Conservation (phyloP, 2,888 invertebrate species). For the Drosophila pullipes region DNA sequence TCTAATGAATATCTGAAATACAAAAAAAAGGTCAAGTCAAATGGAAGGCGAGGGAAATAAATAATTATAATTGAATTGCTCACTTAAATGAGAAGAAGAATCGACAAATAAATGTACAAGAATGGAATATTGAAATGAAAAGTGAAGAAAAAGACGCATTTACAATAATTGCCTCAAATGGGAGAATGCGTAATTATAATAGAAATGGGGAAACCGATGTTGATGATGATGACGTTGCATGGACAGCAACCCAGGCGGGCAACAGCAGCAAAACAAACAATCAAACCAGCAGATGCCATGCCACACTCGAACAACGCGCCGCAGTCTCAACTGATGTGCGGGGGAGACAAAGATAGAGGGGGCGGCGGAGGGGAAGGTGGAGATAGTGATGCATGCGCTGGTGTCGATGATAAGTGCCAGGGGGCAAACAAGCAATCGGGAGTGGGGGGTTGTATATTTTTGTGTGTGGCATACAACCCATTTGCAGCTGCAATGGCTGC, state of each 20-base stretch:
- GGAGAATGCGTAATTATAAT: conserved; percentile 56
- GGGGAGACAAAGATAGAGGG: conserved; percentile 1
- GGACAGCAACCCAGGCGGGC: conserved; percentile 32
- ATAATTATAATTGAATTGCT: conserved; percentile 48
- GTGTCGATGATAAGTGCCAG: conserved; percentile 62
- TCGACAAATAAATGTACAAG: conserved; percentile 5
- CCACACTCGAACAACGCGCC: conserved; percentile 63
- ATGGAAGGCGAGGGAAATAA: conserved; percentile 14
- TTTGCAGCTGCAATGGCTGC: conserved; percentile 55
- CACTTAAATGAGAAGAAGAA: not conserved
- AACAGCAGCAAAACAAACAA: conserved; percentile 41
- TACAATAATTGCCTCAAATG: conserved; percentile 64
- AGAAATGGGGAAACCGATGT: conserved; percentile 34
- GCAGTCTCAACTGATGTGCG: conserved; percentile 47
- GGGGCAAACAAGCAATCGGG: conserved; percentile 23
- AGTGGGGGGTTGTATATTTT: not conserved
- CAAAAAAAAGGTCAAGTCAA: not conserved
- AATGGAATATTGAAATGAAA: conserved; percentile 29
- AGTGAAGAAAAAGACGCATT: conserved; percentile 48
- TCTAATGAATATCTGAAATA: not conserved
- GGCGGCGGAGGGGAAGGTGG: not conserved
- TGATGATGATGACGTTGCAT: conserved; percentile 32
- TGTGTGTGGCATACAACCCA: conserved; percentile 53
- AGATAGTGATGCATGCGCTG: conserved; percentile 14
- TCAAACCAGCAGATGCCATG: conserved; percentile 68